Conservation (phyloP, 2,888 invertebrate genomes). For the Spisula subtruncata region DNA sequence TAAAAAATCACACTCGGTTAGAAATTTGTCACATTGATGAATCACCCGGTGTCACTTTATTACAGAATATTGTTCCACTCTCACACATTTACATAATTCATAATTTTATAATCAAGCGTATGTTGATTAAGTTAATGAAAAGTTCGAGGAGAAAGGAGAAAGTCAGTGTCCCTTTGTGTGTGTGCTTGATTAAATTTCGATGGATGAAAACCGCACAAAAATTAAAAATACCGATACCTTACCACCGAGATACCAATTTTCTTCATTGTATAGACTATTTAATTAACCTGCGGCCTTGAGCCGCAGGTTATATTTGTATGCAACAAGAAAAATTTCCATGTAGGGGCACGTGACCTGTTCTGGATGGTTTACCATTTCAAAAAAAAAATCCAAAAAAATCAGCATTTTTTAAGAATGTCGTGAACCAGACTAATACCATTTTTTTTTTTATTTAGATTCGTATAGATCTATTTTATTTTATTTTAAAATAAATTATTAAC, state of each 20-base stretch:
- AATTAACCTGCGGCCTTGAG: no score
- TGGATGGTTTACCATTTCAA: no score
- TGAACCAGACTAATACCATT: no score
- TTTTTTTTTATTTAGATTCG: no score
- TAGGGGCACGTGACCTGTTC: no score
- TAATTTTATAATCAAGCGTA: slow-evolving; percentile 44
- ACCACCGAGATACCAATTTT: neutral
- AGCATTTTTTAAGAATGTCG: no score
- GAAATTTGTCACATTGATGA: slow-evolving; percentile 62
- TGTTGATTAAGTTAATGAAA: slow-evolving; percentile 4
- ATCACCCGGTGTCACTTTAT: slow-evolving; percentile 59
- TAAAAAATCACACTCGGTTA: slow-evolving; percentile 44
- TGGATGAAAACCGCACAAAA: neutral
- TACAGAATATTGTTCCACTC: slow-evolving; percentile 33
- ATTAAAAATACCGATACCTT: neutral
- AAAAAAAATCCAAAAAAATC: no score
- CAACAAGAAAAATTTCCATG: no score
- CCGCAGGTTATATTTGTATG: no score
- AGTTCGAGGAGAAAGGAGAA: neutral
- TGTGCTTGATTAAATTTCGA: neutral
- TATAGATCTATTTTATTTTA: no score
- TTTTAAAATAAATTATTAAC: no score
- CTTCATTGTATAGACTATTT: no score
- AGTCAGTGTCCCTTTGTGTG: neutral
- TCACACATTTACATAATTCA: slow-evolving; percentile 34